Evolutionary conservation across 2,797 vertebrate genomes (phyloP).

Genomic region (Squalus acanthias): DNA sequence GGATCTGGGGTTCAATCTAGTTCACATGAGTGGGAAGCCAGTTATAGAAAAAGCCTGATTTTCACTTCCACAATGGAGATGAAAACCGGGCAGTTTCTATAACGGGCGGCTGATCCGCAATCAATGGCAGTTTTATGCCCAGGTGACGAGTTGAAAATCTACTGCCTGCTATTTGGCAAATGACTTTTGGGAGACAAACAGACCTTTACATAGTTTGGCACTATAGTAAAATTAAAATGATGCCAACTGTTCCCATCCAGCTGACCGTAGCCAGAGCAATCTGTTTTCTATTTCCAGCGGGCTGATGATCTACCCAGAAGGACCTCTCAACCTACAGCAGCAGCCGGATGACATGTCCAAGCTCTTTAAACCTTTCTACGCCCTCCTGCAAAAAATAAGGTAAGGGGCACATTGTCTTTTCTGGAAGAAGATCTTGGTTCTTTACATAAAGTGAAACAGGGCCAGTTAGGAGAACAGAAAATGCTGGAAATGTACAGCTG

Average conservation of each 20-base stretch:
- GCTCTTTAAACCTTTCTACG: conserved; percentile 61
- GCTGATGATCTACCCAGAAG: conserved; percentile 61
- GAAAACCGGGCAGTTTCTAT: neutral
- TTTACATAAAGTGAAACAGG: neutral
- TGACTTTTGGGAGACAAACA: neutral
- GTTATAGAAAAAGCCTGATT: neutral
- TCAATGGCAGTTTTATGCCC: neutral
- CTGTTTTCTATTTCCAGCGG: conserved; percentile 47
- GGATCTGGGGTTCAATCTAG: neutral
- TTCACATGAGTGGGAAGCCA: neutral
- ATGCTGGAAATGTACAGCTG: neutral
- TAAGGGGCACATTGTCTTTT: conserved; percentile 34
- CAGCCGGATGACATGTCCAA: conserved; percentile 56
- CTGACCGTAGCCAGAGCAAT: neutral
- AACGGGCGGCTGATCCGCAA: neutral
- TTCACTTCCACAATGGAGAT: neutral
- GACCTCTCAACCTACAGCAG: conserved; percentile 56
- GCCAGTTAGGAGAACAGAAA: neutral
- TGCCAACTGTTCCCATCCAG: neutral
- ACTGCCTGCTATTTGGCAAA: neutral
- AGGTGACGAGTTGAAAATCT: neutral
- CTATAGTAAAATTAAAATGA: neutral
- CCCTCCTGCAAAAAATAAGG: conserved; percentile 61
- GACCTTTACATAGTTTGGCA: neutral
- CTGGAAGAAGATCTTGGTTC: neutral